phyloP scores from a whole-genome alignment of 2,888 invertebrate species.

The Drosophila pseudotalamancana region DNA sequence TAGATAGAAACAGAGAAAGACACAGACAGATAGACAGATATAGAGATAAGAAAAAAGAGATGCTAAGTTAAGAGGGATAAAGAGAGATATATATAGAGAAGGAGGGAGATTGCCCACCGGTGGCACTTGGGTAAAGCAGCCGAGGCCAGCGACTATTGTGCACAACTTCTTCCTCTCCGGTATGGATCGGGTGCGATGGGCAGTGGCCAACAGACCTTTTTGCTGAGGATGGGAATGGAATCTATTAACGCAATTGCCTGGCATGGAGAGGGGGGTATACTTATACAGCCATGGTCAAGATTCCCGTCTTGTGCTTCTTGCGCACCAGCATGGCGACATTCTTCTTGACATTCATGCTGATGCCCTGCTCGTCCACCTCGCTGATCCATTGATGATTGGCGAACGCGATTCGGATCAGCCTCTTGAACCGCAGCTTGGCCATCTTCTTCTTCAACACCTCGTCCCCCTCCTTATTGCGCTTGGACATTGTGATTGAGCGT shows the following conservation, averaged over 20 bases:
- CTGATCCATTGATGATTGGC: conserved; percentile 46
- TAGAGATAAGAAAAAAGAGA: too few relatives aligned
- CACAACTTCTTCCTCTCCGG: conserved; percentile 87
- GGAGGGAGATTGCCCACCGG: conserved; percentile 80
- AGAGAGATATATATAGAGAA: too few relatives aligned
- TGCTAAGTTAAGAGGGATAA: background rate
- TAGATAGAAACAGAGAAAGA: too few relatives aligned
- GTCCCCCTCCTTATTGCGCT: conserved; percentile 37
- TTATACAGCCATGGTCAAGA: conserved; percentile 56
- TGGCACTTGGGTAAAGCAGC: conserved; percentile 88
- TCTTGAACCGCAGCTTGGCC: conserved; percentile 47
- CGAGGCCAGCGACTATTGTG: conserved; percentile 86
- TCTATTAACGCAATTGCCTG: background rate
- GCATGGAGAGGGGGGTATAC: background rate
- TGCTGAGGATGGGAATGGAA: conserved; percentile 85
- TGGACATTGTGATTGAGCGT: conserved; percentile 24
- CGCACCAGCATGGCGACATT: conserved; percentile 61
- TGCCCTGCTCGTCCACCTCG: conserved; percentile 43
- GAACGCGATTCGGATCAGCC: conserved; percentile 38
- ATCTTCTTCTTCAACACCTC: conserved; percentile 19
- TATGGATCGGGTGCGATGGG: conserved; percentile 85
- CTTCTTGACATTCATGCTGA: conserved; percentile 60
- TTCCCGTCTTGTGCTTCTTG: conserved; percentile 61
- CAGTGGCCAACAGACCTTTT: conserved; percentile 87
- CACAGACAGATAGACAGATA: too few relatives aligned